Evolutionary conservation across 2,888 invertebrate species (phyloP), one percentile per base, ranked within the genome.

Genomic region (Rhingia campestris): DNA sequence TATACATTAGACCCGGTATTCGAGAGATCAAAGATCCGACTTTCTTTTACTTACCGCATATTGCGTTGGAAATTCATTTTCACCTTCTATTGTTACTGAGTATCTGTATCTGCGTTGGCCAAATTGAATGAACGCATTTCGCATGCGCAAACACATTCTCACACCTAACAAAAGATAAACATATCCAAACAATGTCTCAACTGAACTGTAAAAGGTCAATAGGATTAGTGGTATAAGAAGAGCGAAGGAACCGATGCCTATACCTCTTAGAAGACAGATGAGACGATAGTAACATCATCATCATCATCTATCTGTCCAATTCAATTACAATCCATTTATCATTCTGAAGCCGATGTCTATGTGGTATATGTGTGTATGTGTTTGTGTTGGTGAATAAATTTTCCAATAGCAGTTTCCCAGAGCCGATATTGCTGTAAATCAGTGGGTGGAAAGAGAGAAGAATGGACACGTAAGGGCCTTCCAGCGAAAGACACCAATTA

Each of bases 321-420:
- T 77, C 67, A 73, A 73, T 72, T 63, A 67, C 64, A 64, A 69
- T 63, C 79, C 63, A 82, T 82, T 82, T 79, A 79, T 82, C 82
- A 82, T 79, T 77, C 51, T 39, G 33, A 49, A 43, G 22, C 22
- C 22, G 1, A 22, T 22, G 22, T 22, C 22, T 22, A 22, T 22
- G 22, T 22, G 12, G 58, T 47, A 33, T 53, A 47, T 70, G 12
- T 64, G n/a, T 70, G 35, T 66, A 22, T 45, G 33, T 56, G 12
- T 39, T 49, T 30, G 22, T 49, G 49, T 30, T 37, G 58, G 43
- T 41, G 22, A 35, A 73, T 54, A 59, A 12, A 9, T 47, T 54
- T 33, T 35, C 14, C 41, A 51, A 59, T n/a, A 32, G 56, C 30
- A 47, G 12, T 49, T 30, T 41, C 30, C 67, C 5, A 9, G 37